Percentiles rank a stretch among this genome's conserved stretches.
Conservation (phyloP, 2,797 vertebrate genomes). For the Coranthus polyacanthus region DNA sequence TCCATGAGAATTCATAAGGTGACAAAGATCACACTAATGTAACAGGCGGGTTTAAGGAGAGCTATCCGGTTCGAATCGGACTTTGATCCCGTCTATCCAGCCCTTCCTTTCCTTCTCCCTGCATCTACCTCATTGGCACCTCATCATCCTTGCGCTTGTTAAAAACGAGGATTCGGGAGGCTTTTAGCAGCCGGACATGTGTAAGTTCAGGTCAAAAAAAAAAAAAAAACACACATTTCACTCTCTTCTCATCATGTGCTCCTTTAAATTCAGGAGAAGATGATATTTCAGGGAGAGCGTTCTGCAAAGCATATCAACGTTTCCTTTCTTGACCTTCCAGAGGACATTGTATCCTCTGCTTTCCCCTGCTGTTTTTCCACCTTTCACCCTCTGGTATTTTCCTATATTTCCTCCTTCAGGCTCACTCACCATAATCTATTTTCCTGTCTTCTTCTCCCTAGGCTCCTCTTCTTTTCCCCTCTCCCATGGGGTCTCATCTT, state of each 20-base stretch:
- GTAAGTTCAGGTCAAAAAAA: constrained; percentile 35
- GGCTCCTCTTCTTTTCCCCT: constrained; percentile 33
- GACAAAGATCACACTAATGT: constrained; percentile 59
- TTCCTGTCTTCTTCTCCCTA: constrained; percentile 63
- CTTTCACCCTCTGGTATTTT: constrained; percentile 71
- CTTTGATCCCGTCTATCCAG: constrained; percentile 60
- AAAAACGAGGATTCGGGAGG: constrained; percentile 42
- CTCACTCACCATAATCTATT: constrained; percentile 65
- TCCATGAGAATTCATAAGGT: constrained; percentile 66
- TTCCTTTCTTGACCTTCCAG: constrained; percentile 59
- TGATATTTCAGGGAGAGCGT: constrained; percentile 57
- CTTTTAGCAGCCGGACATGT: constrained; percentile 43
- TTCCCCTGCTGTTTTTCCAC: constrained; percentile 52
- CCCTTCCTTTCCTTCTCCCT: constrained; percentile 46
- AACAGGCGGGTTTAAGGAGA: constrained; percentile 46
- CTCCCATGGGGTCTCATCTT: constrained; percentile 72
- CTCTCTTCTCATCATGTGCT: constrained; percentile 26
- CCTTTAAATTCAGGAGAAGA: constrained; percentile 36
- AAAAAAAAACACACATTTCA: neutral
- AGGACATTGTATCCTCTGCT: constrained; percentile 55
- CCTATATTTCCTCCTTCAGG: constrained; percentile 48
- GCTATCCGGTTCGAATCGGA: constrained; percentile 53
- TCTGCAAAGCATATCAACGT: constrained; percentile 74
- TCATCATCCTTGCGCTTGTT: constrained; percentile 71
- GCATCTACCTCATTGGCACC: constrained; percentile 74